phyloP scores from a whole-genome alignment of 2,797 vertebrate species.

The Anisognathus igniventris region DNA sequence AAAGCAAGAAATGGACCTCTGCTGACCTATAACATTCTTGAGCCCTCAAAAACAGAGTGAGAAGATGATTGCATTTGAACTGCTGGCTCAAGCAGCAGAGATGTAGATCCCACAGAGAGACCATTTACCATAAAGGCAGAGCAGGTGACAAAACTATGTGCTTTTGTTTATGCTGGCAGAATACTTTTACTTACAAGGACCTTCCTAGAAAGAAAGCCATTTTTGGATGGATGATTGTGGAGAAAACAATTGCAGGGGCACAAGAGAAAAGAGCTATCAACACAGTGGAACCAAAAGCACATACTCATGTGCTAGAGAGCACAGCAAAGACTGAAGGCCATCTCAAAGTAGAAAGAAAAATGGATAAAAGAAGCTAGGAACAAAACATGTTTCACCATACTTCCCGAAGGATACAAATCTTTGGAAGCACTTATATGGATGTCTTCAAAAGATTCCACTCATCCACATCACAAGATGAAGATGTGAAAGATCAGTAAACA shows the following conservation, averaged over 20 bases:
- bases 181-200: conserved; percentile 24
- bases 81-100: background rate
- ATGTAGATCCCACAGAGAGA: background rate
- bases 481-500: background rate
- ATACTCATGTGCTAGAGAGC: background rate
- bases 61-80: background rate
- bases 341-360: background rate
- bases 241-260: background rate
- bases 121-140: background rate
- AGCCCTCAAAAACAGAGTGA: background rate
- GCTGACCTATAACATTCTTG: background rate
- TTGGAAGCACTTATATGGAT: background rate
- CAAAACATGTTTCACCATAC: background rate
- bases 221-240: background rate
- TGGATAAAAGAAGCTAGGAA: background rate
- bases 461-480: background rate
- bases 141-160: conserved; percentile 29
- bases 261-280: background rate
- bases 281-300: background rate
- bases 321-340: background rate
- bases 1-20: background rate
- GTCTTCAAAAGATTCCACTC: background rate
- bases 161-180: conserved; percentile 41
- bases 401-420: background rate
- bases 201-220: conserved; percentile 25